Conservation (phyloP, 2,113 vertebrate species). For the Catharus bicknelli region DNA sequence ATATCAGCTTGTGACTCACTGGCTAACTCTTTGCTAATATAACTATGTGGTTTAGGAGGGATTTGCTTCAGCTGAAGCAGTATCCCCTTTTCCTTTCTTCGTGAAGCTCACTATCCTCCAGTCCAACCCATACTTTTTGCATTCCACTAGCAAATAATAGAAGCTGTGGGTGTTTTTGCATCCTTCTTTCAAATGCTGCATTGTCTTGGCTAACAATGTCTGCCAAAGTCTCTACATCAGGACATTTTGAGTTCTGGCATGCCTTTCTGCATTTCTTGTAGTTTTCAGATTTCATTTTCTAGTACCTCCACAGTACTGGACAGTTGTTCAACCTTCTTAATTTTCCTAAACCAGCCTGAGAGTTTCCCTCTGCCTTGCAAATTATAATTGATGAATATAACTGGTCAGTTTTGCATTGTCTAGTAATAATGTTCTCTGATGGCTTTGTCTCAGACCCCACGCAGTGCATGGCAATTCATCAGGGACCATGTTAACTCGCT, state of each 20-base stretch:
- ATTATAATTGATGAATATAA: not conserved
- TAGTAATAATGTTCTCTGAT: not conserved
- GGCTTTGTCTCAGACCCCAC: not conserved
- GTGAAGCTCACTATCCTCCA: not conserved
- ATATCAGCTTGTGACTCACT: not conserved
- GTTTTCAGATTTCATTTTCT: not conserved
- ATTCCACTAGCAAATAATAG: not conserved
- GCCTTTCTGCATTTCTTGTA: not conserved
- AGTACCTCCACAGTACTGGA: not conserved
- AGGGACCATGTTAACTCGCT: not conserved
- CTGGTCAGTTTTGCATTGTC: not conserved
- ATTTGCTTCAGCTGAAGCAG: not conserved
- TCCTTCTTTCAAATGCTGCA: not conserved
- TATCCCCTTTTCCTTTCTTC: not conserved
- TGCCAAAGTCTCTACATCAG: not conserved
- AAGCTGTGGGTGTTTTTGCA: not conserved
- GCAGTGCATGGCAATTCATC: not conserved
- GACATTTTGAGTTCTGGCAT: not conserved
- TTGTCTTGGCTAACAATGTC: not conserved
- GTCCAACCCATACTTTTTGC: not conserved
- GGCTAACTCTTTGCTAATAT: not conserved
- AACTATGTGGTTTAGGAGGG: not conserved
- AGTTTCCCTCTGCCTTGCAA: not conserved
- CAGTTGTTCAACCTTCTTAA: not conserved
- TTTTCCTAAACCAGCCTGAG: not conserved